Conservation (phyloP, 1,140 invertebrate species). For the Meloidogyne chitwoodi region DNA sequence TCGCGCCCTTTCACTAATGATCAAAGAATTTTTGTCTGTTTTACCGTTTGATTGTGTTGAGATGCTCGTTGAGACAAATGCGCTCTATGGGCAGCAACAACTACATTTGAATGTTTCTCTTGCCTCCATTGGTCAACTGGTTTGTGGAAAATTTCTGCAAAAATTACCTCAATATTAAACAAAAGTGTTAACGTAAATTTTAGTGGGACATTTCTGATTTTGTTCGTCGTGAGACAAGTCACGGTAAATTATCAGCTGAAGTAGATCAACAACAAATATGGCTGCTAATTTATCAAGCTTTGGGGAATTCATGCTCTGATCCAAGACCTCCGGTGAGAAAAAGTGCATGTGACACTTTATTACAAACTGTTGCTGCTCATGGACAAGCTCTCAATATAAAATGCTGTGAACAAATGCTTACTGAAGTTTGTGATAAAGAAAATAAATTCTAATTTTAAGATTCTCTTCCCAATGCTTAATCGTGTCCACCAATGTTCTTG, state of each 20-base stretch:
- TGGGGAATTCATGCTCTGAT: constrained; percentile 87
- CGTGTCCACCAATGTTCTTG: constrained; percentile 83
- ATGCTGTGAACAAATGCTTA: constrained; percentile 53
- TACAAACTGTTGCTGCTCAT: constrained; percentile 93
- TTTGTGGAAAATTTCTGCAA: no score
- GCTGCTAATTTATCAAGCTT: constrained; percentile 57
- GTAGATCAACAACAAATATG: constrained; percentile 47
- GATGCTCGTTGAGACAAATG: constrained; percentile 84
- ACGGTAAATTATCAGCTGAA: constrained; percentile 9
- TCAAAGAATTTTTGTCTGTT: constrained; percentile 76
- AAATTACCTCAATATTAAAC: no score
- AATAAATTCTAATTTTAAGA: constrained; percentile 62
- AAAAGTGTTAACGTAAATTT: constrained; percentile 15
- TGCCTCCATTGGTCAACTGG: constrained; percentile 92
- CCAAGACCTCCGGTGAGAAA: constrained; percentile 87
- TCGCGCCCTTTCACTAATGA: constrained; percentile 65
- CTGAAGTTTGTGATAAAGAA: constrained; percentile 35
- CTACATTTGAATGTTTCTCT: constrained; percentile 95
- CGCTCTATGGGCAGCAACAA: constrained; percentile 90
- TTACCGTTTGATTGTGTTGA: constrained; percentile 71
- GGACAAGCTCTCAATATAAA: constrained; percentile 64
- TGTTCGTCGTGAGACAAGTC: constrained; percentile 34
- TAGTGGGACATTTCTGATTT: constrained; percentile 60
- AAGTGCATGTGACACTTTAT: constrained; percentile 74
- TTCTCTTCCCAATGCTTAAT: constrained; percentile 89